Conservation (phyloP, 2,113 vertebrate species). For the Nansenia antarctica region DNA sequence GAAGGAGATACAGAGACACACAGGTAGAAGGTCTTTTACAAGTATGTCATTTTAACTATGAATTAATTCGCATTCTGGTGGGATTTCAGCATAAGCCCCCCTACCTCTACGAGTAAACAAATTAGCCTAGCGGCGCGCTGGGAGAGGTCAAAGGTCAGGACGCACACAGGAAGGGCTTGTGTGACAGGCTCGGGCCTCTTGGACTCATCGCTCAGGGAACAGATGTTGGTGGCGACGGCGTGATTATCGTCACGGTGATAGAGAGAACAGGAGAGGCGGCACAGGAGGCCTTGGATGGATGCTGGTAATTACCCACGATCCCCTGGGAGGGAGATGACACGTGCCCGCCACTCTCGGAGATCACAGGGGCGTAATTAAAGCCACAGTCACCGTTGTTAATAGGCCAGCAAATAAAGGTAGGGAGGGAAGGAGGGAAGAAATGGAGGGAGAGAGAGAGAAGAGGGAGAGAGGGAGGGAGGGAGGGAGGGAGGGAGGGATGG, state of each 20-base stretch:
- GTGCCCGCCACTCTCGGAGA: constrained; percentile 90
- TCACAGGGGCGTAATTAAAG: constrained; percentile 98
- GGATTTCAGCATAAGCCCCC: constrained; percentile 50
- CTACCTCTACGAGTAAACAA: constrained; percentile 84
- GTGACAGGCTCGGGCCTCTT: constrained; percentile 91
- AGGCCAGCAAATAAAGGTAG: constrained; percentile 95
- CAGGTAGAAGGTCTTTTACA: constrained; percentile 63
- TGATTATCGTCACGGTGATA: constrained; percentile 96
- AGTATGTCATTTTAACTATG: constrained; percentile 80
- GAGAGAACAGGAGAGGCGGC: constrained; percentile 70
- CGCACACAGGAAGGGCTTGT: constrained; percentile 83
- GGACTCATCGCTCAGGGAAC: constrained; percentile 86
- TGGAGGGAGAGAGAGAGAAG: constrained; percentile 31
- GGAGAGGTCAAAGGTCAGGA: constrained; percentile 87
- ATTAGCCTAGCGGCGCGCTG: constrained; percentile 86
- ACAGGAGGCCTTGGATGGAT: constrained; percentile 93
- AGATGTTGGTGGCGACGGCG: constrained; percentile 92
- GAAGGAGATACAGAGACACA: not conserved
- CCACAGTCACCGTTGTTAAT: constrained; percentile 98
- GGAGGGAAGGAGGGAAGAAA: constrained; percentile 67
- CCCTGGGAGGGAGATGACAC: constrained; percentile 95
- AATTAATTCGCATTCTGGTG: constrained; percentile 79
- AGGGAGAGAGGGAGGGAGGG: constrained; percentile 23
- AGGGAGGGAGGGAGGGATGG: constrained; percentile 24
- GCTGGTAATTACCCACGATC: constrained; percentile 98